phyloP scores from a whole-genome alignment of 2,797 vertebrate genomes.

The Enteromius viviparus region DNA sequence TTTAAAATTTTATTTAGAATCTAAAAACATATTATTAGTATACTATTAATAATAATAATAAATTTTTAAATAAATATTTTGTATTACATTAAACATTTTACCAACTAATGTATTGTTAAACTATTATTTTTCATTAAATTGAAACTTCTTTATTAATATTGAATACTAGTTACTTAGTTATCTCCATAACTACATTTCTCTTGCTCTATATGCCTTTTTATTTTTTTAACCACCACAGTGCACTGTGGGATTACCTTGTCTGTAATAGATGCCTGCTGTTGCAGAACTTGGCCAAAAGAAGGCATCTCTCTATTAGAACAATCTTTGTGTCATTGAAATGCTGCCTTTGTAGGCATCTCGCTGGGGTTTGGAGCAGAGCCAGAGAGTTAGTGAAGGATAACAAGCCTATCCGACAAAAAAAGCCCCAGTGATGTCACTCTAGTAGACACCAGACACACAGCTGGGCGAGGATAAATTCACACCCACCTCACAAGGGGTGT shows the following conservation, averaged over 20 bases:
- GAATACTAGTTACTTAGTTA: not conserved
- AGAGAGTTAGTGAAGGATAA: slow-evolving; percentile 35
- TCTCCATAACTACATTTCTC: not conserved
- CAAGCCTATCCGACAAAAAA: slow-evolving; percentile 27
- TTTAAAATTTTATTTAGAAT: not conserved
- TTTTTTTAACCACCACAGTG: not conserved
- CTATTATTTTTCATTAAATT: not conserved
- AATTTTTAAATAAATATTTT: not conserved
- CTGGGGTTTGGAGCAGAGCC: slow-evolving; percentile 21
- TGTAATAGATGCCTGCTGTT: not conserved
- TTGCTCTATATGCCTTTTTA: not conserved
- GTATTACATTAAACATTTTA: not conserved
- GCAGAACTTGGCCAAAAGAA: not conserved
- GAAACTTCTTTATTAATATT: not conserved
- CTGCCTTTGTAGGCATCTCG: slow-evolving; percentile 10
- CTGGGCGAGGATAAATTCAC: slow-evolving; percentile 74
- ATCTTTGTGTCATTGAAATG: slow-evolving; percentile 10
- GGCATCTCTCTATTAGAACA: not conserved
- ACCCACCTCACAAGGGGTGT: slow-evolving; percentile 49
- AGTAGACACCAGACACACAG: slow-evolving; percentile 62
- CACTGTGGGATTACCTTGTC: not conserved
- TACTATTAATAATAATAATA: not conserved
- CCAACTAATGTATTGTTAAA: not conserved
- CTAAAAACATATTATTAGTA: too few species aligned
- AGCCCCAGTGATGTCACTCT: slow-evolving; percentile 71